Conservation (phyloP, 2,113 vertebrate species). For the Dicrurus megarhynchus region DNA sequence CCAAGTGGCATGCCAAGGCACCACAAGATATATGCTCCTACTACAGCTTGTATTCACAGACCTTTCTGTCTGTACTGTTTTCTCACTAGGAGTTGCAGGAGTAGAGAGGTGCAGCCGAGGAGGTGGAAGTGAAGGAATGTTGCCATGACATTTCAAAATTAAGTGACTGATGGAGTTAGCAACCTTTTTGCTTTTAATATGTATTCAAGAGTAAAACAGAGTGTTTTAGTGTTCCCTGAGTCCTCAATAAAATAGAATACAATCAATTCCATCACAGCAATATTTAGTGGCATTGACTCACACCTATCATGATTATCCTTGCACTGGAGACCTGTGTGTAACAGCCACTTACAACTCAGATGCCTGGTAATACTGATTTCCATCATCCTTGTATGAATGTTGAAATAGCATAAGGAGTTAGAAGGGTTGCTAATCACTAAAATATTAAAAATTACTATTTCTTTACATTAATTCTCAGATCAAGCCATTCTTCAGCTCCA, state of each 20-base stretch:
- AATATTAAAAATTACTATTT: not conserved
- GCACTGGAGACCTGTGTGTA: not conserved
- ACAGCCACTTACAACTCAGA: not conserved
- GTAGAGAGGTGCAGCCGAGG: rapidly evolving
- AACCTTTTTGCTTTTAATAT: not conserved
- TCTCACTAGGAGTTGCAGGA: not conserved
- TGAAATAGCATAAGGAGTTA: not conserved
- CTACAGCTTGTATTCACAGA: not conserved
- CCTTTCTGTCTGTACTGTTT: not conserved
- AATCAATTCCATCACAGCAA: not conserved
- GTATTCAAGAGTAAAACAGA: not conserved
- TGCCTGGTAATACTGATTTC: not conserved
- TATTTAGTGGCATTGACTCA: not conserved
- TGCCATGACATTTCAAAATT: not conserved
- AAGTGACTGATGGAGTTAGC: not conserved
- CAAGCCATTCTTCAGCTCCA: not conserved
- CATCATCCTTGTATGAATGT: not conserved
- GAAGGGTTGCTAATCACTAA: not conserved
- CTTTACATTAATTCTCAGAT: not conserved
- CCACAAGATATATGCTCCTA: not conserved
- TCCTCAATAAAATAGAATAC: not conserved
- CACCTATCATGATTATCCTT: not conserved
- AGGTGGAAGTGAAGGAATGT: not conserved
- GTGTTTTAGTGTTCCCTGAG: not conserved
- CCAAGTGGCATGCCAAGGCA: not conserved